These are phyloP conservation scores for Mesoclemmys tuberculata DNA, from an alignment of 2,113 vertebrate genomes.

Conservation along the genomic window DNA sequence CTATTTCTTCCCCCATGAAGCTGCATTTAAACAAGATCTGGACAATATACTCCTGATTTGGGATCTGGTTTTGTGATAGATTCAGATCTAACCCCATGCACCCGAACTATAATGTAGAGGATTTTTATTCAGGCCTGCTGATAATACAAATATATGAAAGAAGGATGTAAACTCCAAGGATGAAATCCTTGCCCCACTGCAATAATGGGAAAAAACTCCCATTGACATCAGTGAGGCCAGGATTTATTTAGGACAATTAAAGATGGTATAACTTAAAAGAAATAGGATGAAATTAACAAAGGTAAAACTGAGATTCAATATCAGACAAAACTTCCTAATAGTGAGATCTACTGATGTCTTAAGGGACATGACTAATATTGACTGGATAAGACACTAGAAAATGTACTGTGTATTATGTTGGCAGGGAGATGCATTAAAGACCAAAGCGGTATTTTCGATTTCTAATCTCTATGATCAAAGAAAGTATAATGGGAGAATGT, in stretches of 20 bases:
- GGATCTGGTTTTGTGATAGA: background rate
- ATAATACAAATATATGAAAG: background rate
- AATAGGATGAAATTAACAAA: background rate
- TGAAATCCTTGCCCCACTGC: background rate
- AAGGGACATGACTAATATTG: background rate
- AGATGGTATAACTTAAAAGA: background rate
- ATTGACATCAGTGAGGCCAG: background rate
- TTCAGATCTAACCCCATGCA: background rate
- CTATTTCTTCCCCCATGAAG: background rate
- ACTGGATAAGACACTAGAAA: background rate
- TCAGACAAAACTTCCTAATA: background rate
- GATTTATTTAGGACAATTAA: background rate
- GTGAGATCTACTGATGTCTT: constrained; percentile 3
- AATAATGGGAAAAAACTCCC: background rate
- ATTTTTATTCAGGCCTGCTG: background rate
- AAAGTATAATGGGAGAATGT: constrained; percentile 7
- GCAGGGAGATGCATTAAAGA: constrained; percentile 10
- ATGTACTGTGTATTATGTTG: background rate
- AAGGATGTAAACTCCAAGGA: background rate
- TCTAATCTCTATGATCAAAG: constrained; percentile 28
- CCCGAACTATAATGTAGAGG: background rate
- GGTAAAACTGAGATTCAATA: background rate
- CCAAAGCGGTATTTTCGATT: background rate
- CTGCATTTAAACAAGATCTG: background rate
- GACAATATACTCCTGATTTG: accelerated